Conservation (phyloP, 1,140 invertebrate species). For the Leptopilina clavipes region DNA sequence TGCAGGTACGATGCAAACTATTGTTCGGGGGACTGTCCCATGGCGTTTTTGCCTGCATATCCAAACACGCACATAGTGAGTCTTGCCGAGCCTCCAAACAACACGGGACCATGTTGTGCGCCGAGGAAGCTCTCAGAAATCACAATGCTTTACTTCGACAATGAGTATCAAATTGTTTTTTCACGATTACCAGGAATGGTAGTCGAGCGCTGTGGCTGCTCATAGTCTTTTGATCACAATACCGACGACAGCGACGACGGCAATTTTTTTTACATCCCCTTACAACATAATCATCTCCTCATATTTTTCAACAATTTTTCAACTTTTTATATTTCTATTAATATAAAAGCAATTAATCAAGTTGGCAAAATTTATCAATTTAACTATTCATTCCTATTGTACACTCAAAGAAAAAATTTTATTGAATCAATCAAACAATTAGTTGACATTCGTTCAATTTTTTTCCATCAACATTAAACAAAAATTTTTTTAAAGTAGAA, state of each 20-base stretch:
- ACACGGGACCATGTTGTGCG: constrained; percentile 90
- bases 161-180: constrained; percentile 90
- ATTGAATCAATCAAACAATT: no score
- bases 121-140: constrained; percentile 92
- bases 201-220: constrained; percentile 93
- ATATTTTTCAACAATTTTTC: constrained; percentile 4
- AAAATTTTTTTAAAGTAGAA: no score
- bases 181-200: constrained; percentile 94
- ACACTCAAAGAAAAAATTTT: no score
- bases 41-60: constrained; percentile 90
- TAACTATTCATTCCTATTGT: no score
- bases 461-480: no score
- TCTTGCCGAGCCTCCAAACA: constrained; percentile 80
- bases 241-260: constrained; percentile 20
- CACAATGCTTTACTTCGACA: constrained; percentile 94
- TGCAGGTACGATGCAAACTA: constrained; percentile 93
- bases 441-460: no score
- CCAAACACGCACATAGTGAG: constrained; percentile 95
- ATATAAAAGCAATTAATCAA: neutral
- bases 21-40: constrained; percentile 96
- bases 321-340: neutral
- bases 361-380: neutral
- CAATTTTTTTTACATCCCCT: constrained; percentile 6
- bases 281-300: constrained; percentile 15
- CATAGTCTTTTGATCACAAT: constrained; percentile 76